Base-by-base conservation (phyloP, 2,888 invertebrate species). In the Noctua pronuba region DNA sequence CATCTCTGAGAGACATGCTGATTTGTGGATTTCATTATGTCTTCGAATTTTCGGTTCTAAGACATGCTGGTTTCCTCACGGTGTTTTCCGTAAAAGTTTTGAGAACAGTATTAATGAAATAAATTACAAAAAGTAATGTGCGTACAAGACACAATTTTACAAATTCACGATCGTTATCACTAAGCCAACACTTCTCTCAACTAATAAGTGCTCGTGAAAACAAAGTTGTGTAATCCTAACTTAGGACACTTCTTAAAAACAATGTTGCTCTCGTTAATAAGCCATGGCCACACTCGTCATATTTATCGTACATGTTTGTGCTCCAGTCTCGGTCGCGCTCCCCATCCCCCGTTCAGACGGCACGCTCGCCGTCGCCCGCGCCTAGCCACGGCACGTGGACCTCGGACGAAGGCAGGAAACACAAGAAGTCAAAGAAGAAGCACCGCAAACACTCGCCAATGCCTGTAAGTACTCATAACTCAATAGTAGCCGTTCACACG, bases 361-460 rank as follows among this genome's bases (percentile, higher is more conserved):
- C 89, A 75, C 93, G 91, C 75, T 95, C 93, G n/a, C 91, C 93
- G 21, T 93, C 95, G 68, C 94, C 95, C 2, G 92, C 92, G 66
- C 93, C 92, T 67, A 92, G 93, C 84, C 88, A 85, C 83, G 92
- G 88, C 86, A 92, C 94, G 11, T 93, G 93, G 92, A 93, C 91
- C 73, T 94, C 94, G 0, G 96, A 96, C 24, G 96, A 96, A 31
- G 93, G 88, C 5, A 93, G 92, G 83, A 95, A 94, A 74, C 95
- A 94, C 89, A 96, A 95, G 93, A 97, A 97, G 89, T 86, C 95
- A n/a, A 97, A 97, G 92, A 97, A 97, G 94, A 97, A 97, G 88
- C 97, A 97, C 84, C 97, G 97, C 87, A 97, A 97, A 86, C 97
- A 97, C 83, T 96, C 97, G 4, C 97, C 97, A 1, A 92, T 95